phyloP scores from a whole-genome alignment of 2,797 vertebrate species.

The Limnodromus scolopaceus region DNA sequence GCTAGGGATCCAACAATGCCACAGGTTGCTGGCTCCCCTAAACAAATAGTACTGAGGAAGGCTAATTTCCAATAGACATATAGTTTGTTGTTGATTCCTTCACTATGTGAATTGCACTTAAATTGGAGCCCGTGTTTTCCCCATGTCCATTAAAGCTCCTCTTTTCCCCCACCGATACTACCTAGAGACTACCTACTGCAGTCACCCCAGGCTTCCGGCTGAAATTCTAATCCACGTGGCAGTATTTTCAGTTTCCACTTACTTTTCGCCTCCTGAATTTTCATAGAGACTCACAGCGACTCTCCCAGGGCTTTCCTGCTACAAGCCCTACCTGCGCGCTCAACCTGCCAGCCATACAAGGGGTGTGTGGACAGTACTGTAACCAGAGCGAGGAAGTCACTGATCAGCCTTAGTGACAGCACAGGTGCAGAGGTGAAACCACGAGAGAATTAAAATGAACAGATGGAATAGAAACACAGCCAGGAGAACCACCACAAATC shows the following conservation, averaged over 20 bases:
- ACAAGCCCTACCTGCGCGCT: background rate
- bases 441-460: background rate
- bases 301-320: background rate
- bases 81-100: accelerated
- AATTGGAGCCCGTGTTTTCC: background rate
- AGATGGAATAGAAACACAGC: background rate
- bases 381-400: background rate
- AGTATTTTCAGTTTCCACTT: background rate
- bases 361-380: accelerated
- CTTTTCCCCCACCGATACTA: background rate
- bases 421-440: background rate
- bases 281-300: background rate
- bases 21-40: background rate
- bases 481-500: background rate
- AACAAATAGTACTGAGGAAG: background rate
- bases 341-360: no score
- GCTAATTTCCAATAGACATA: background rate
- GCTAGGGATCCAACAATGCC: background rate
- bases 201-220: background rate
- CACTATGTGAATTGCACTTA: background rate
- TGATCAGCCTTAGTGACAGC: background rate
- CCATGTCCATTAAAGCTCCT: background rate
- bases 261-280: background rate
- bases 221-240: background rate
- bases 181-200: background rate